Evolutionary conservation across 2,888 invertebrate genomes (phyloP).

Genomic region (Trissolcus japonicus): DNA sequence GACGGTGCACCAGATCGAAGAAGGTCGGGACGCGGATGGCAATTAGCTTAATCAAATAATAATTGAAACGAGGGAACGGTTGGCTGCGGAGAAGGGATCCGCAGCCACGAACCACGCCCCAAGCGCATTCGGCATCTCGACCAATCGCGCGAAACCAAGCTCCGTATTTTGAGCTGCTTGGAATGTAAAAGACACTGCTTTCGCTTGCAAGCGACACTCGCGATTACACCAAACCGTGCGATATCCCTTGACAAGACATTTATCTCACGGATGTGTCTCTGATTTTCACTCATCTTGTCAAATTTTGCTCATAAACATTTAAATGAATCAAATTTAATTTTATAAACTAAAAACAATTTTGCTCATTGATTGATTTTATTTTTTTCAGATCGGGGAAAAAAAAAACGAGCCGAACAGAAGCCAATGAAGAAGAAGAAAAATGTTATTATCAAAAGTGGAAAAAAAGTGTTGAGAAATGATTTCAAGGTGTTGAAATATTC

Average conservation of each 20-base stretch:
- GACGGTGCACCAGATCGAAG: conserved; percentile 61
- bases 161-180: conserved; percentile 40
- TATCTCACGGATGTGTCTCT: not conserved
- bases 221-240: conserved; percentile 30
- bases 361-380: too few relatives aligned
- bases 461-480: conserved; percentile 40
- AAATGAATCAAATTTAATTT: too few relatives aligned
- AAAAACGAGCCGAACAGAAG: too few relatives aligned
- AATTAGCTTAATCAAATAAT: conserved; percentile 75
- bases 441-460: too few relatives aligned
- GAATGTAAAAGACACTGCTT: conserved; percentile 30
- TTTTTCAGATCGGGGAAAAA: too few relatives aligned
- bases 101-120: conserved; percentile 54
- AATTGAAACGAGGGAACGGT: conserved; percentile 71
- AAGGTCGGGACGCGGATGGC: conserved; percentile 62
- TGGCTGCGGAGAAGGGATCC: conserved; percentile 60
- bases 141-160: conserved; percentile 53
- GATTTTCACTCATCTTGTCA: not conserved
- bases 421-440: too few relatives aligned
- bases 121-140: conserved; percentile 49
- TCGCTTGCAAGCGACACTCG: conserved; percentile 24
- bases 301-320: too few relatives aligned
- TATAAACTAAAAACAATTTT: too few relatives aligned
- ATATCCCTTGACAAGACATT: conserved; percentile 21
- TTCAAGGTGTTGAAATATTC: conserved; percentile 72